Base-by-base conservation (phyloP, 2,888 invertebrate species). In the Lochmaea capreae region DNA sequence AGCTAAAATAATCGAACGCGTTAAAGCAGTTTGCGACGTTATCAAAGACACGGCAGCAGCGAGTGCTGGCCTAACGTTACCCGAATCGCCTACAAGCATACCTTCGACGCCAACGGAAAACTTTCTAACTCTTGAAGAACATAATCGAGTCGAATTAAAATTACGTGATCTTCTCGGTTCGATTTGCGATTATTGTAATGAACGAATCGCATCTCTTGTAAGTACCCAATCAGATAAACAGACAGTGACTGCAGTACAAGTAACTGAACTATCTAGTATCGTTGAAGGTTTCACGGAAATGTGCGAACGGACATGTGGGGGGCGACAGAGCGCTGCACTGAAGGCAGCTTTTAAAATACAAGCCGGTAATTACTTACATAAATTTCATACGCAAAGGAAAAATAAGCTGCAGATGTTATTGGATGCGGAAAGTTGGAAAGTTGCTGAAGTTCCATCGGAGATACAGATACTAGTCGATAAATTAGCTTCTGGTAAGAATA, bases 341-440 rank as follows among this genome's bases (percentile, higher is more conserved):
- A 92, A 93, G 83, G 91, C 94, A 62, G 95, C 96, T 68, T 91
- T 97, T 75, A 95, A 95, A 87, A 93, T 93, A 76, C 94, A 97
- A 91, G 96, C 97, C 0, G 94, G 94, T 84, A 94, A 95, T 84
- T 98, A 97, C 88, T 94, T 97, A 67, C 94, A 95, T 84, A 92
- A 94, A 83, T 96, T 99, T 86, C 98, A 99, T 87, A 90, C 92
- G 57, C 96, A 97, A 83, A 90, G 96, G 62, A 95, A 96, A 87
- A 92, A 91, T 67, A 97, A 97, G 87, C 88, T 99, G 69, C 93
- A 93, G 58, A 87, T 95, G 76, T 90, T 97, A 52, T 89, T 99
- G 61, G 98, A 98, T 85, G 92, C 92, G 77, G 99, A 99, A 87
- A 89, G 95, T 75, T 99, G 99, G 99, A 96, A 95, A 84, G 92